phyloP scores from a whole-genome alignment of 2,113 vertebrate genomes.

The Proteles cristata region DNA sequence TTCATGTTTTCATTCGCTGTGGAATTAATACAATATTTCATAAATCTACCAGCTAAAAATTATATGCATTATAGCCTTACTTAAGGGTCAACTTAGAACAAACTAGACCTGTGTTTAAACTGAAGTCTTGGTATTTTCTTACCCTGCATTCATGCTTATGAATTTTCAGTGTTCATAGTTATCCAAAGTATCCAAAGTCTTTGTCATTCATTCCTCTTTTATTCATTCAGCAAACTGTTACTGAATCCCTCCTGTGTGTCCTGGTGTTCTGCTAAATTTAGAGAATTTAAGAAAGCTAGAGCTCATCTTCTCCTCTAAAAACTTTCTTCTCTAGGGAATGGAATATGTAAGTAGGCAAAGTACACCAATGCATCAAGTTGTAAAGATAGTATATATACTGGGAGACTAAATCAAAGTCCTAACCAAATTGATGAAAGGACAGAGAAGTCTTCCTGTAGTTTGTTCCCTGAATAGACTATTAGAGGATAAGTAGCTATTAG shows the following conservation, averaged over 20 bases:
- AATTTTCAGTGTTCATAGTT: not conserved
- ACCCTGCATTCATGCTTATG: not conserved
- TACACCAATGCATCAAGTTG: not conserved
- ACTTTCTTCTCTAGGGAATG: not conserved
- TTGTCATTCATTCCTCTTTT: not conserved
- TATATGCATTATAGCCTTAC: not conserved
- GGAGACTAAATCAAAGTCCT: not conserved
- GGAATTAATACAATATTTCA: not conserved
- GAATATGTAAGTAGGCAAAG: not conserved
- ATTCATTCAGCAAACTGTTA: not conserved
- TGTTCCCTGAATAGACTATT: not conserved
- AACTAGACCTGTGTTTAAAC: conserved; percentile 29
- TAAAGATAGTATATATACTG: not conserved
- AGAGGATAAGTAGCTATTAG: not conserved
- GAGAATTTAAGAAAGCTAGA: not conserved
- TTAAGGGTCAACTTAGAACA: not conserved
- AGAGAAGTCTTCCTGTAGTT: not conserved
- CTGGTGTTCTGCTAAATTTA: not conserved
- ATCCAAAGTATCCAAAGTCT: not conserved
- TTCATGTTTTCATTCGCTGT: conserved; percentile 1
- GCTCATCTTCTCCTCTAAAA: not conserved
- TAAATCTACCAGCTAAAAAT: not conserved
- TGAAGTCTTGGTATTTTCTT: not conserved
- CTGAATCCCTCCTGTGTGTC: not conserved
- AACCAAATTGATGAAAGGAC: not conserved